A percentile compares a stretch with the other conserved stretches of the same genome.
phyloP scores from a whole-genome alignment of 37 sponge, comb jelly and placozoan genomes.

The Spongilla lacustris region DNA sequence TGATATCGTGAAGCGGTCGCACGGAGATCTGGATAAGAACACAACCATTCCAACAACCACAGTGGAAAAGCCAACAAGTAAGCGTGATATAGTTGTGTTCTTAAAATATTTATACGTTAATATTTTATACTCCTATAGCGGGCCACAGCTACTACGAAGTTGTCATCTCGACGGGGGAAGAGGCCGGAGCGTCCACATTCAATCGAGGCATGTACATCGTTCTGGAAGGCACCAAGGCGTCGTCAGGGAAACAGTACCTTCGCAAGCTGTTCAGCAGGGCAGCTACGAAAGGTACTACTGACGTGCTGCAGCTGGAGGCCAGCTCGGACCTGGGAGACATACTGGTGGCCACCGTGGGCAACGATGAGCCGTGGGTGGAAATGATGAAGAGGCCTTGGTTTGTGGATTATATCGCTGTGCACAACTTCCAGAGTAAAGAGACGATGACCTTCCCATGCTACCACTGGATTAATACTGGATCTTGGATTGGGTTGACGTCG shows the following conservation, averaged over 20 bases:
- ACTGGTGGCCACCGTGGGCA: slow-evolving; percentile 15
- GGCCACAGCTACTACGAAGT: slow-evolving; percentile 17
- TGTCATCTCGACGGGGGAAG: slow-evolving; percentile 3
- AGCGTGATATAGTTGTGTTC: no score
- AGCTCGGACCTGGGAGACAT: slow-evolving; percentile 33
- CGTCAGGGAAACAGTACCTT: not conserved
- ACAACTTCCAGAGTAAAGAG: not conserved
- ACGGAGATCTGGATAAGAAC: not conserved
- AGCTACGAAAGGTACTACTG: not conserved
- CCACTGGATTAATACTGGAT: slow-evolving; percentile 36
- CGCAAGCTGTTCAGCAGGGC: not conserved
- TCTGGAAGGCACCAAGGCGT: not conserved
- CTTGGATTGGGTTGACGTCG: not conserved
- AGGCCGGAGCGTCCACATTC: not conserved
- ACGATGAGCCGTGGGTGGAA: slow-evolving; percentile 2
- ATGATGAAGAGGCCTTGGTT: slow-evolving; percentile 16
- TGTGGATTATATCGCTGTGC: slow-evolving; percentile 19
- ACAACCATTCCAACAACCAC: not conserved
- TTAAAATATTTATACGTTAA: no score
- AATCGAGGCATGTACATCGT: not conserved
- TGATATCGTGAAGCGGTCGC: not conserved
- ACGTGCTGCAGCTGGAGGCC: slow-evolving; percentile 41
- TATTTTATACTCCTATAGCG: not conserved
- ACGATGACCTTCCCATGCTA: slow-evolving; percentile 37
- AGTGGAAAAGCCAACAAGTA: not conserved